Evolutionary conservation across 1,140 invertebrate species (phyloP).

Genomic region (Leptinotarsa texana): DNA sequence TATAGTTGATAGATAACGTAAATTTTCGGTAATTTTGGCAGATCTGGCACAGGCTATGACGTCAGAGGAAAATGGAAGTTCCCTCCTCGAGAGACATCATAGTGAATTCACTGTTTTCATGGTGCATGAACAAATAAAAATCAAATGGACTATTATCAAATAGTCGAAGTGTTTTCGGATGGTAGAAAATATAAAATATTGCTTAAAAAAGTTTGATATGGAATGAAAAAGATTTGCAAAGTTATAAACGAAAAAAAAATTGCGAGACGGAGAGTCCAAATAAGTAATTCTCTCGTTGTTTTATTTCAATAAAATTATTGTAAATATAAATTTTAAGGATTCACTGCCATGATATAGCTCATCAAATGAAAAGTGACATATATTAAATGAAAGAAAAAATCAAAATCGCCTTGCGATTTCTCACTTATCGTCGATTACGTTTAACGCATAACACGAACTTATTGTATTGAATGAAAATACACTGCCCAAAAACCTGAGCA

Average conservation of each 20-base stretch:
- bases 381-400: not conserved
- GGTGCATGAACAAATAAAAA: slow-evolving; percentile 33
- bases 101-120: slow-evolving; percentile 36
- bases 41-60: slow-evolving; percentile 34
- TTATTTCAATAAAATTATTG: not conserved
- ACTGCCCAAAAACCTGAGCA: slow-evolving; percentile 17
- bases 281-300: not conserved
- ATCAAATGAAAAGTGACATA: slow-evolving; percentile 23
- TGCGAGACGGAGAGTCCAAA: not conserved
- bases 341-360: slow-evolving; percentile 24
- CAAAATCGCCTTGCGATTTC: not conserved
- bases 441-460: not conserved
- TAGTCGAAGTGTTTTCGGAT: slow-evolving; percentile 27
- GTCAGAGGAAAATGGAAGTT: slow-evolving; percentile 52
- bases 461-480: slow-evolving; percentile 21
- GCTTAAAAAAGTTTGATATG: slow-evolving; percentile 24
- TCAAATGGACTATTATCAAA: slow-evolving; percentile 36
- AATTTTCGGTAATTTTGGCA: slow-evolving; percentile 18
- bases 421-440: not conserved
- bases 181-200: slow-evolving; percentile 33
- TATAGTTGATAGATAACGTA: slow-evolving; percentile 10
- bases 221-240: slow-evolving; percentile 40
- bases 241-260: slow-evolving; percentile 28
- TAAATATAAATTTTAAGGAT: slow-evolving; percentile 20
- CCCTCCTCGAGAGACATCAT: slow-evolving; percentile 43